phyloP scores from a whole-genome alignment of 2,797 vertebrate species.

The Hydrophis major region DNA sequence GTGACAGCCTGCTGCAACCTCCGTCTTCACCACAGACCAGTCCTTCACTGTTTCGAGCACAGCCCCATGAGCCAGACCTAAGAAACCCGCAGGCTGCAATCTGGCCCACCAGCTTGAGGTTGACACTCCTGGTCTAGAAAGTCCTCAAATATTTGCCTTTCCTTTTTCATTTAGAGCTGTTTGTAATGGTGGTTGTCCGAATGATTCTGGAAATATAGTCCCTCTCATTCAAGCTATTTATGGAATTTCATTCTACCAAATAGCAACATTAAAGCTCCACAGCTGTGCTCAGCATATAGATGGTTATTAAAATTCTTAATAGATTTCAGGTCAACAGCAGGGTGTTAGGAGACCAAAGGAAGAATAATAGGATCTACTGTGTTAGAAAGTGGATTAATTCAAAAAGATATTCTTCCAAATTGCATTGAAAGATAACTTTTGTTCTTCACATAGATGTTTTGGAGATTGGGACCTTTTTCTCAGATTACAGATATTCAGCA shows the following conservation, averaged over 20 bases:
- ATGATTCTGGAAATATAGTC: background rate
- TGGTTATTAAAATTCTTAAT: constrained; percentile 12
- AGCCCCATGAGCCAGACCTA: too few relatives aligned
- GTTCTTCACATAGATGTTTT: background rate
- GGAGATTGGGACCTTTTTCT: background rate
- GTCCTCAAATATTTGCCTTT: background rate
- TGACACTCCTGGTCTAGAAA: background rate
- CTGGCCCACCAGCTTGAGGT: too few relatives aligned
- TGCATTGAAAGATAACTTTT: background rate
- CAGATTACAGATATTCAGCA: background rate
- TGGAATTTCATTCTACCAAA: background rate
- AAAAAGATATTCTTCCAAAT: background rate
- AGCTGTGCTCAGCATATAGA: background rate
- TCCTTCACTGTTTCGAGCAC: too few relatives aligned
- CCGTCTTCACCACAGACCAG: too few relatives aligned
- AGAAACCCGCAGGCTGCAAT: too few relatives aligned
- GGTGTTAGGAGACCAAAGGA: background rate
- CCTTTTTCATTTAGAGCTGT: background rate
- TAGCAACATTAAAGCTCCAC: background rate
- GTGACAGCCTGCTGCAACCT: too few relatives aligned
- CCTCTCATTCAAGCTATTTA: background rate
- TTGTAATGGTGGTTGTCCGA: background rate
- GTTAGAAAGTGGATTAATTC: background rate
- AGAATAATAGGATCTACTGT: background rate
- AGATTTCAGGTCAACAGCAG: background rate